Evolutionary conservation across 2,888 invertebrate species (phyloP).

Genomic region (Cremastinae sp.): DNA sequence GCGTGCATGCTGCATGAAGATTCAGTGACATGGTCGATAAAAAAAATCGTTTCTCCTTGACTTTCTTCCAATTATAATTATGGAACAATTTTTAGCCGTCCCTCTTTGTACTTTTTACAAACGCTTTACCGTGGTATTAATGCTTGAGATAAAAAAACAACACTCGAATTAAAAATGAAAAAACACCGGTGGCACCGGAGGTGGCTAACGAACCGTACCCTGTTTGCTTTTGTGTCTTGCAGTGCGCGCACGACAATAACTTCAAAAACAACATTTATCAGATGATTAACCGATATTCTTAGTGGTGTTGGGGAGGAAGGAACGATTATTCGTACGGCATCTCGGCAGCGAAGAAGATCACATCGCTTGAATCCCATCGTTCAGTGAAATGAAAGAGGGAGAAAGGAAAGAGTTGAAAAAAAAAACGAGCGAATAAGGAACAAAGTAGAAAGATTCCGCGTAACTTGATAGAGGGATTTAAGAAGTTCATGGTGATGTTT

Average conservation of each 20-base stretch:
- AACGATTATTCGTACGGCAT: slow-evolving; percentile 72
- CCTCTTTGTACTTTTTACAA: slow-evolving; percentile 34
- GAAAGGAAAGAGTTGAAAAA: slow-evolving; percentile 21
- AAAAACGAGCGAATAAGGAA: slow-evolving; percentile 16
- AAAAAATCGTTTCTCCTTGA: slow-evolving; percentile 2
- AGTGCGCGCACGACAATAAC: slow-evolving; percentile 79
- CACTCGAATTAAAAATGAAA: slow-evolving; percentile 5
- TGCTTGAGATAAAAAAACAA: slow-evolving; percentile 42
- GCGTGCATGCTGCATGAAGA: slow-evolving; percentile 65
- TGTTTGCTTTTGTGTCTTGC: slow-evolving; percentile 77
- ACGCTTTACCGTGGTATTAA: slow-evolving; percentile 25
- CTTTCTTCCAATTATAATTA: background rate
- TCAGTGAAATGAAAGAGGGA: slow-evolving; percentile 69
- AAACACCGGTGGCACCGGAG: slow-evolving; percentile 63
- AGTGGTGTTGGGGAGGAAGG: slow-evolving; percentile 77
- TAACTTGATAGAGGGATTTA: slow-evolving; percentile 36
- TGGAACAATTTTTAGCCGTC: background rate
- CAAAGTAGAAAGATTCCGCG: slow-evolving; percentile 15
- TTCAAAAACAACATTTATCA: slow-evolving; percentile 80
- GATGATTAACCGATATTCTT: slow-evolving; percentile 80
- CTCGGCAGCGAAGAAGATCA: slow-evolving; percentile 77
- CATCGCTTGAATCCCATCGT: slow-evolving; percentile 78
- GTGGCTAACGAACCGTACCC: slow-evolving; percentile 74
- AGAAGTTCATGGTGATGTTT: slow-evolving; percentile 28
- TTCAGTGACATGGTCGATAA: background rate